A percentile compares a stretch with the other conserved stretches of the same genome.
Conservation (phyloP, 2,888 invertebrate genomes). For the Drosophila atroscutellata region DNA sequence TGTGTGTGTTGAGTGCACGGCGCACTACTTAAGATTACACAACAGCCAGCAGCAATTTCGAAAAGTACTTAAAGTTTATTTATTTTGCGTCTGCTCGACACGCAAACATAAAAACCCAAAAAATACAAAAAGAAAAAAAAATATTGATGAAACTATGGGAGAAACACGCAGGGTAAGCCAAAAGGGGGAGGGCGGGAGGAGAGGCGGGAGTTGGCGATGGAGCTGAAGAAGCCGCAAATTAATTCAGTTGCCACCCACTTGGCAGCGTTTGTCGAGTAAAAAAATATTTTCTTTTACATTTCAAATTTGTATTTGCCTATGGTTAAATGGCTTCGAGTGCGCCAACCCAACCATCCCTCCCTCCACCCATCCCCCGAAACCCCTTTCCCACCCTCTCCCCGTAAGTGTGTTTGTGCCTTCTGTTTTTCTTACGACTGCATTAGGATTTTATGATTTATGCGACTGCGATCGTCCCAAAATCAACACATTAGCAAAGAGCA, state of each 20-base stretch:
- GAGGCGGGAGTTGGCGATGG: background rate
- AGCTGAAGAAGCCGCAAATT: constrained; percentile 61
- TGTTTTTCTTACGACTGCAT: constrained; percentile 36
- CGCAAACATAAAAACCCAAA: constrained; percentile 72
- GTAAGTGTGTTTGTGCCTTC: background rate
- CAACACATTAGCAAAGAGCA: constrained; percentile 53
- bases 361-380: background rate
- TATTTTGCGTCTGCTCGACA: constrained; percentile 78
- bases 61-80: constrained; percentile 82
- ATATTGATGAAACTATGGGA: constrained; percentile 63
- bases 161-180: background rate
- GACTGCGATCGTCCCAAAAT: constrained; percentile 56
- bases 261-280: constrained; percentile 55
- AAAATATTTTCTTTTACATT: constrained; percentile 78
- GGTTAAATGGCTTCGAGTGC: constrained; percentile 49
- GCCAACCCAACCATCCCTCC: background rate
- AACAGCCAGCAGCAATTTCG: constrained; percentile 77
- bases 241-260: constrained; percentile 82
- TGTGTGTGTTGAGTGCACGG: constrained; percentile 62
- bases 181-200: background rate
- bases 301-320: constrained; percentile 52
- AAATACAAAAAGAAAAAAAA: constrained; percentile 24
- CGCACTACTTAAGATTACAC: constrained; percentile 79
- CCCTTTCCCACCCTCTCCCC: background rate
- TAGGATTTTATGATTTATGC: constrained; percentile 72